A percentile compares a stretch with the other conserved stretches of the same genome.
phyloP scores from a whole-genome alignment of 2,113 vertebrate genomes.

The Oophaga pumilio region DNA sequence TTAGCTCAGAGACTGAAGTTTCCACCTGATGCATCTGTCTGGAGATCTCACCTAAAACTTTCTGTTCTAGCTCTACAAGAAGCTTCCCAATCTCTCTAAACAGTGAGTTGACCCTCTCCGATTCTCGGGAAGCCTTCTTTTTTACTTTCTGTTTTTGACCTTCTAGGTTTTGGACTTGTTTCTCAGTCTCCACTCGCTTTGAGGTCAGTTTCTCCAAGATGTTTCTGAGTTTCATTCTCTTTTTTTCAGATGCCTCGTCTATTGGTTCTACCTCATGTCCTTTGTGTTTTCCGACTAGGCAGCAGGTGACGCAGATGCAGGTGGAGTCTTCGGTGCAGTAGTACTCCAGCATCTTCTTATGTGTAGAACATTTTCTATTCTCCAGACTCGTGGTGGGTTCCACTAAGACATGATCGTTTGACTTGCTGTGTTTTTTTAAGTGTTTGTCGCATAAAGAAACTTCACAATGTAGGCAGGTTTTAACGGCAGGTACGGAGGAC shows the following conservation, averaged over 20 bases:
- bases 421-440: constrained; percentile 73
- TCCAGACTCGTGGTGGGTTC: constrained; percentile 71
- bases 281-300: constrained; percentile 72
- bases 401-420: constrained; percentile 67
- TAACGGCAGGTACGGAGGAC: constrained; percentile 67
- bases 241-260: neutral
- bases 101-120: neutral
- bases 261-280: constrained; percentile 61
- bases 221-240: neutral
- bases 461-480: constrained; percentile 79
- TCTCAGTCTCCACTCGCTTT: neutral
- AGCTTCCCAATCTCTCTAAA: neutral
- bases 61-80: constrained; percentile 1
- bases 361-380: constrained; percentile 74
- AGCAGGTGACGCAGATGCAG: constrained; percentile 78
- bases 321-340: constrained; percentile 74
- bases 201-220: constrained; percentile 6
- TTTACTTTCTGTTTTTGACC: neutral
- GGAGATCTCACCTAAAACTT: neutral
- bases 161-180: neutral
- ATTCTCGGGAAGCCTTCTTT: neutral
- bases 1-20: neutral
- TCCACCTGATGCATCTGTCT: neutral
- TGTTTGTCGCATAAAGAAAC: constrained; percentile 80
- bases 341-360: constrained; percentile 79